Evolutionary conservation across 2,888 invertebrate species (phyloP).

Genomic region (Pachliopta kotzebuea): DNA sequence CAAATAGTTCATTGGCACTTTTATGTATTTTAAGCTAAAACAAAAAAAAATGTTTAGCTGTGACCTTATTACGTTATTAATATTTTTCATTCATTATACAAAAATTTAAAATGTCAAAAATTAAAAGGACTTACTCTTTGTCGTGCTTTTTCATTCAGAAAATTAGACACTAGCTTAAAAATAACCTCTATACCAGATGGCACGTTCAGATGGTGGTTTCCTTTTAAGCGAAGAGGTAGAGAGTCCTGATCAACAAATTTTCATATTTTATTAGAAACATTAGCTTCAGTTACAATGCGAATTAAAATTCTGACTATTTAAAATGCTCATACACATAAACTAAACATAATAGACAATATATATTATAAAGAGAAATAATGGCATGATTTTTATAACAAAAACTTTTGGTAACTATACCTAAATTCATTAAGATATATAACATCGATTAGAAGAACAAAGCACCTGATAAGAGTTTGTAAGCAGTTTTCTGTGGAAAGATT

Average conservation of each 20-base stretch:
- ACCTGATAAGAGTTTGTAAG: too few relatives aligned
- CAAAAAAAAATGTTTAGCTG: neutral
- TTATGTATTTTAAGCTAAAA: constrained; percentile 80
- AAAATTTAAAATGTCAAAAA: neutral
- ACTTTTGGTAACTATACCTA: too few relatives aligned
- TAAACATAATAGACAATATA: too few relatives aligned
- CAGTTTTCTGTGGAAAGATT: too few relatives aligned
- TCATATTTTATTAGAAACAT: too few relatives aligned
- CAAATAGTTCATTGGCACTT: constrained; percentile 72
- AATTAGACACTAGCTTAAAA: constrained; percentile 76
- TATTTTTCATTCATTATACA: neutral
- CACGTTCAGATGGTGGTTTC: constrained; percentile 79
- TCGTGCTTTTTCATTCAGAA: constrained; percentile 81
- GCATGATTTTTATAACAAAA: too few relatives aligned
- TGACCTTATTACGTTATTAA: neutral
- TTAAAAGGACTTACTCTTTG: constrained; percentile 66
- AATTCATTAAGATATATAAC: too few relatives aligned
- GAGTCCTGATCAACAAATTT: constrained; percentile 70
- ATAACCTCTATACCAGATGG: constrained; percentile 79
- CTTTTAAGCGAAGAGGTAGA: constrained; percentile 81
- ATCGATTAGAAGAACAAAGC: too few relatives aligned
- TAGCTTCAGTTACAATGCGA: too few relatives aligned
- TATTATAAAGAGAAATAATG: too few relatives aligned
- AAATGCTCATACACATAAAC: too few relatives aligned
- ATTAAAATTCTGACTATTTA: too few relatives aligned